phyloP scores from a whole-genome alignment of 1,140 invertebrate genomes.

The Eufriesea mexicana region DNA sequence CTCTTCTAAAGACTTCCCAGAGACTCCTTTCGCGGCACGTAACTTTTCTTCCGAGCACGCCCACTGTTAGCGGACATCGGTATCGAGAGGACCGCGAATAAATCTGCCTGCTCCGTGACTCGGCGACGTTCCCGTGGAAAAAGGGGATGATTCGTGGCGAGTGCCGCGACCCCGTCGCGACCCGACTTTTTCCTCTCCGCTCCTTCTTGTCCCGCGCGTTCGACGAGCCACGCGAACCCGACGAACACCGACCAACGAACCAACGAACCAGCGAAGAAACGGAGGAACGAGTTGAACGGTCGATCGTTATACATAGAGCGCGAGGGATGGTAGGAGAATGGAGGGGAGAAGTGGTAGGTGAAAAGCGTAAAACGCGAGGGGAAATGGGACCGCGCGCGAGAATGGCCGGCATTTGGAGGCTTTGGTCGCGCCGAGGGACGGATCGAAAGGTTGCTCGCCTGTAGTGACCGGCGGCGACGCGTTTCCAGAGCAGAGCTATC shows the following conservation, averaged over 20 bases:
- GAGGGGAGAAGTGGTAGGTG: not conserved
- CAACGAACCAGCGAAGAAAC: not conserved
- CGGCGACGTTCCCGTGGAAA: not conserved
- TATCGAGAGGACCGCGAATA: slow-evolving; percentile 28
- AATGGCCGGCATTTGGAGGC: slow-evolving; percentile 15
- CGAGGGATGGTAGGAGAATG: too few relatives aligned
- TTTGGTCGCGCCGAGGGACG: slow-evolving; percentile 2
- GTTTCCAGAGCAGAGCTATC: slow-evolving; percentile 47
- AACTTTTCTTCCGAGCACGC: slow-evolving; percentile 58
- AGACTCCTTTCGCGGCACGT: slow-evolving; percentile 57
- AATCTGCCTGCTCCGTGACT: not conserved
- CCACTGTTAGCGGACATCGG: slow-evolving; percentile 46
- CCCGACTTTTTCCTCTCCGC: not conserved
- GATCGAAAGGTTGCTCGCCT: slow-evolving; percentile 50
- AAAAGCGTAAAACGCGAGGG: slow-evolving; percentile 15
- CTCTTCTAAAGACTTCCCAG: slow-evolving; percentile 56
- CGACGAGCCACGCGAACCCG: not conserved
- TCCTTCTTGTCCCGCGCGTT: not conserved
- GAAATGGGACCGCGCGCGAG: slow-evolving; percentile 9
- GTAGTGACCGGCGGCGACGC: slow-evolving; percentile 33
- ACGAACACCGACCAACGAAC: not conserved
- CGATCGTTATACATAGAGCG: not conserved
- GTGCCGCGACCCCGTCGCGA: slow-evolving; percentile 13
- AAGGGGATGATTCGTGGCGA: slow-evolving; percentile 23
- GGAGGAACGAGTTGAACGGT: not conserved